Conservation (phyloP, 1,140 invertebrate genomes). For the Pseudomyrmex cubaensis region DNA sequence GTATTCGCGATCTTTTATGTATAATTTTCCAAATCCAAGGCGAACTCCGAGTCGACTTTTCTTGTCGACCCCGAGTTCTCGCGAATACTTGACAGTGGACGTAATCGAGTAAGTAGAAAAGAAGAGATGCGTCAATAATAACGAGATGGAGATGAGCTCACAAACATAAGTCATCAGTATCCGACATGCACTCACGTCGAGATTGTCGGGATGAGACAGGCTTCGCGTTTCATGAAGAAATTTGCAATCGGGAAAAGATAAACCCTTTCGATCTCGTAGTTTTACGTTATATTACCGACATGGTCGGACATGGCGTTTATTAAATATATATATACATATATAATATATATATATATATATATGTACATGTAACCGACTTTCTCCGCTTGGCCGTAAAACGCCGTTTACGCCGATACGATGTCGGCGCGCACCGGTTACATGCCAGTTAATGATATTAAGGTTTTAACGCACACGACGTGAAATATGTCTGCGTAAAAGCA, state of each 20-base stretch:
- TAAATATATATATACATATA: constrained; percentile 13
- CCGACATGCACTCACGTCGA: not conserved
- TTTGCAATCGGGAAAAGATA: not conserved
- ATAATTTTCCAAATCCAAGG: no score
- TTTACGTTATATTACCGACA: no score
- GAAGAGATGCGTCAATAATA: not conserved
- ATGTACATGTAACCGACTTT: constrained; percentile 47
- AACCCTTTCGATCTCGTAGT: no score
- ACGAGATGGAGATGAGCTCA: constrained; percentile 40
- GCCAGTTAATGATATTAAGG: constrained; percentile 21
- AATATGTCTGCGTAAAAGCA: constrained; percentile 21
- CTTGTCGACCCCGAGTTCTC: constrained; percentile 32
- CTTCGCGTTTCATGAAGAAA: not conserved
- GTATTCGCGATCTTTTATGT: no score
- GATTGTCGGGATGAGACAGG: constrained; percentile 31
- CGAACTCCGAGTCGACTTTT: not conserved
- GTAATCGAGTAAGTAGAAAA: no score
- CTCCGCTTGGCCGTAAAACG: constrained; percentile 42
- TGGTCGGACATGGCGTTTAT: constrained; percentile 15
- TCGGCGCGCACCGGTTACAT: constrained; percentile 33
- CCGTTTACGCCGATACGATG: constrained; percentile 20
- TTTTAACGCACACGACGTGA: constrained; percentile 29
- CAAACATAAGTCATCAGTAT: constrained; percentile 16
- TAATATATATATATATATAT: no score
- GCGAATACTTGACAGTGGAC: not conserved